phyloP scores from a whole-genome alignment of 2,797 vertebrate species.

The Pyrrhura leucotis region DNA sequence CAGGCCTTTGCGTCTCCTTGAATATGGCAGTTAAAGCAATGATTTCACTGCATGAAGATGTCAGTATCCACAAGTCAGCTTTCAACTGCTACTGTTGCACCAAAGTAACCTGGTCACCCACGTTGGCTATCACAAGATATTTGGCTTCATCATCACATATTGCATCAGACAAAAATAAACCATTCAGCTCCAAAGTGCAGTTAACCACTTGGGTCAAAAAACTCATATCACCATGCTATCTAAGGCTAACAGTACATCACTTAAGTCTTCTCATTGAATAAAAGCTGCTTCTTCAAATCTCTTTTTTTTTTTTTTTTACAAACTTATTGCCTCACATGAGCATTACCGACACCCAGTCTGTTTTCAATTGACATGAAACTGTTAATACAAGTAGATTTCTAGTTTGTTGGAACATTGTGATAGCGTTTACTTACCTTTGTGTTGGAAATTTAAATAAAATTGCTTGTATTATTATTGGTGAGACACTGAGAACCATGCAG shows the following conservation, averaged over 20 bases:
- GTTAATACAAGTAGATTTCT: not conserved
- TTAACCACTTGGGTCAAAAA: not conserved
- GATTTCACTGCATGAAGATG: not conserved
- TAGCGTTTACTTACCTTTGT: not conserved
- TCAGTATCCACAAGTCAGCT: not conserved
- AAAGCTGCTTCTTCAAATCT: not conserved
- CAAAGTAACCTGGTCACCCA: not conserved
- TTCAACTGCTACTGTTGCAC: not conserved
- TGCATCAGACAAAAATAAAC: not conserved
- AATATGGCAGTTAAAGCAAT: not conserved
- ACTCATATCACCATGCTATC: not conserved
- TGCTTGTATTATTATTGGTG: fast-evolving
- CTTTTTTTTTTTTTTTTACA: not conserved
- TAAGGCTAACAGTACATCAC: not conserved
- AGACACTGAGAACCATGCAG: not conserved
- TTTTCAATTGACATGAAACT: not conserved
- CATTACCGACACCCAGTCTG: not conserved
- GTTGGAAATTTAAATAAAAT: not conserved
- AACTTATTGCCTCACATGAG: fast-evolving
- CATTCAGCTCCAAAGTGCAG: not conserved
- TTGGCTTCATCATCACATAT: not conserved
- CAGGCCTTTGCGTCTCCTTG: not conserved
- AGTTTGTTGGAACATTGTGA: not conserved
- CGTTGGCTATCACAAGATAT: not conserved
- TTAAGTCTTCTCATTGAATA: not conserved